Evolutionary conservation across 1,140 invertebrate species (phyloP), one percentile per base, ranked within the genome.

Genomic region (Caenorhabditis tropicalis): DNA sequence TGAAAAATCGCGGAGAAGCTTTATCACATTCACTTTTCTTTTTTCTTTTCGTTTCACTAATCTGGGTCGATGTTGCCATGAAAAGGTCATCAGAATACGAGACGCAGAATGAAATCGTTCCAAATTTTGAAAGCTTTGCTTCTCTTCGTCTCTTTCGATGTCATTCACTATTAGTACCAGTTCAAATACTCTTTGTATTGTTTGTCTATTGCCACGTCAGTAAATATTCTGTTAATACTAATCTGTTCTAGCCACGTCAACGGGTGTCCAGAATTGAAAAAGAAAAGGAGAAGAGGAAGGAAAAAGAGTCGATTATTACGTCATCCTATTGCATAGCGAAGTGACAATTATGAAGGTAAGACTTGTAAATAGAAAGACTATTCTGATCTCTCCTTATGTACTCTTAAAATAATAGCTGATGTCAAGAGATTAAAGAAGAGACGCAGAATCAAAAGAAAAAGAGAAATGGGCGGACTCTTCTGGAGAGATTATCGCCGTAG

Each of bases 61-160:
- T 74, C 65, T 74, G 65, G 65, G 65, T 74, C 65, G 65, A 74
- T 74, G 65, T 74, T 74, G 65, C 65, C 65, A 74, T 46, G 27
- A 74, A 74, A 74, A 74, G 36, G 58, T 3, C 58, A 36, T 19
- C 58, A 24, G 48, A 51, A 33, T 2, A 33, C 19, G 36, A 74
- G 65, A 74, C 58, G 58, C 58, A 65, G 58, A 19, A 36, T 65
- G 15, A 10, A 19, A 16, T 36, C 58, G 58, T 36, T 65, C 29
- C 58, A 36, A 36, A 36, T 65, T 65, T 65, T 65, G 21, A 74
- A 74, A 16, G 29, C 29, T 39, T 46, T 46, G 10, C 5, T 31
- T 74, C 36, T 15, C 33, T 74, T 10, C 36, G 65, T 74, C 65
- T 43, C 65, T 74, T 21, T 43, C n/a, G n/a, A n/a, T n/a, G n/a